Conservation (phyloP, 2,797 vertebrate genomes). For the Yasuhikotakia modesta region DNA sequence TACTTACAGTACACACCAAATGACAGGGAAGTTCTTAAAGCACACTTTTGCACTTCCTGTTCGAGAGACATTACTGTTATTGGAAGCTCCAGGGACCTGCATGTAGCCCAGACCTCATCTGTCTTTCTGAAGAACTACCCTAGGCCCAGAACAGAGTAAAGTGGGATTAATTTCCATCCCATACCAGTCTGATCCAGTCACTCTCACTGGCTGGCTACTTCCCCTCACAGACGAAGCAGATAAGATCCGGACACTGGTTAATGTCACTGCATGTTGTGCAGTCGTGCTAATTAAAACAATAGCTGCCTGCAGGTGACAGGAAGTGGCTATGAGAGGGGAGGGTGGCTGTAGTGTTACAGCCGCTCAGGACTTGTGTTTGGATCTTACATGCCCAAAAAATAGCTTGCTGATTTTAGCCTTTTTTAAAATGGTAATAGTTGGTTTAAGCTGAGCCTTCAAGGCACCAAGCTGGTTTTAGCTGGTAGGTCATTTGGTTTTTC, state of each 20-base stretch:
- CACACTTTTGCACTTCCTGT: background rate
- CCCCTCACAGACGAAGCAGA: slow-evolving; percentile 25
- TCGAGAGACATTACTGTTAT: background rate
- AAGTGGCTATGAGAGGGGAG: slow-evolving; percentile 16
- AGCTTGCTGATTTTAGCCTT: background rate
- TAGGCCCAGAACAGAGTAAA: slow-evolving; percentile 28
- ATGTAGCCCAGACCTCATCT: slow-evolving; percentile 12
- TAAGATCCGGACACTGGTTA: slow-evolving; percentile 51
- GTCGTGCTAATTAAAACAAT: slow-evolving; percentile 40
- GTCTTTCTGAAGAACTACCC: slow-evolving; percentile 32
- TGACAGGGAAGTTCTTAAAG: background rate
- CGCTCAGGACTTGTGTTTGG: background rate
- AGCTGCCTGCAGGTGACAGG: slow-evolving; percentile 42
- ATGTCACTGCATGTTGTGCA: slow-evolving; percentile 45
- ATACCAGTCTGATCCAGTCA: slow-evolving; percentile 34
- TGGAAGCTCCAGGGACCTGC: slow-evolving; percentile 2
- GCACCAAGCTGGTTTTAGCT: too few species aligned
- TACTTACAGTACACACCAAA: background rate
- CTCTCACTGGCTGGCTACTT: slow-evolving; percentile 20
- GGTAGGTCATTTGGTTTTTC: too few species aligned
- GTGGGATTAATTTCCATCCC: slow-evolving; percentile 40
- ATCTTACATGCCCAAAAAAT: too few species aligned
- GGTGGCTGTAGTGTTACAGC: background rate
- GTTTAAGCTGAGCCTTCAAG: too few species aligned
- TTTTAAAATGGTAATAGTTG: too few species aligned